Base-by-base conservation (phyloP, 2,888 invertebrate genomes). In the Volucella bombylans region DNA sequence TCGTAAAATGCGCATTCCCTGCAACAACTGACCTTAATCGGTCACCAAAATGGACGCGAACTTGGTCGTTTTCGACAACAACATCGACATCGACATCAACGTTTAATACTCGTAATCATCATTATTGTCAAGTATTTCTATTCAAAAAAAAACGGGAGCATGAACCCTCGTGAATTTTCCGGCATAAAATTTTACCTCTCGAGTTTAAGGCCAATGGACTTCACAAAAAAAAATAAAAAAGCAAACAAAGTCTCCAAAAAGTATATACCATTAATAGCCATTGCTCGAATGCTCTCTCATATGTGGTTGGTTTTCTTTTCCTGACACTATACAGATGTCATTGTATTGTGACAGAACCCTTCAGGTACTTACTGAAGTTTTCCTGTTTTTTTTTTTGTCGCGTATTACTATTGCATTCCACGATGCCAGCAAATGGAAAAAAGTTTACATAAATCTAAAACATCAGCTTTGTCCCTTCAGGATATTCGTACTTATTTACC, bases 181-280 rank as follows among this genome's bases (percentile, higher is more conserved):
- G 15, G 38, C 47, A 69, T 69, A 12, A 31, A 31, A 14, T 59
- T 50, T 59, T 43, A 68, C 68, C 80, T 74, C 52, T 74, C 31
- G 80, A 80, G 62, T 52, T 50, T 62, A 68, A 62, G 80, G 80
- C 80, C 68, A 80, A 74, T 74, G 68, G 74, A 80, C 80, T 80
- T 80, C 14, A 74, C 18, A 80, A 43, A 68, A 74, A 80, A 74
- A 49, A 52, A 31, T 31, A 31, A 31, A 6, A 31, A 31, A 31
- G 6, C 6, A 31, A 31, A 31, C 31, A 31, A 31, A 31, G 73
- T 79, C 61, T 54, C 50, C 59, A 61, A 72, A 52, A 61, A 52
- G 31, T 57, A 23, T 47, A 47, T 43, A n/a, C 9, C 31, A 31
- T 31, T n/a, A 41, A 4, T 23, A 41, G 12, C 9, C 11, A 38